These are phyloP conservation scores for Chromobotia macracanthus DNA, from an alignment of 2,797 vertebrate genomes.

Conservation along the genomic window DNA sequence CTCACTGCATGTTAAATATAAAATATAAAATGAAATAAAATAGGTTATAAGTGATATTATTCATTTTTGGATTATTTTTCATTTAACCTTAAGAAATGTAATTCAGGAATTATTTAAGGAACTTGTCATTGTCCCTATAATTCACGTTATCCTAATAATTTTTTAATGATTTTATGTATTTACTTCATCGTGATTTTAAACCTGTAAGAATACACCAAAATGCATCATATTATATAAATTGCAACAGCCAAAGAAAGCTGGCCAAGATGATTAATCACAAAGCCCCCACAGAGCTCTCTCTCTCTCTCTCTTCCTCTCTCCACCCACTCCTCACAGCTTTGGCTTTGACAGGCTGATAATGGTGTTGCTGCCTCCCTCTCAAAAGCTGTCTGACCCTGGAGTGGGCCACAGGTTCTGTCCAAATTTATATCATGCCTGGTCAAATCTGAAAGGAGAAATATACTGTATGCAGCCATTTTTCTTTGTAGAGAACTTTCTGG, in stretches of 20 bases:
- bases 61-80: too few species aligned
- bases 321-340: slow-evolving; percentile 44
- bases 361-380: slow-evolving; percentile 52
- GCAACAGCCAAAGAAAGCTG: slow-evolving; percentile 18
- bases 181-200: not conserved
- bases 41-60: too few species aligned
- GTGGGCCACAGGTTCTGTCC: slow-evolving; percentile 60
- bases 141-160: too few species aligned
- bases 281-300: slow-evolving; percentile 30
- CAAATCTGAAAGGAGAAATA: slow-evolving; percentile 14
- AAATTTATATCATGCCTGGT: slow-evolving; percentile 57
- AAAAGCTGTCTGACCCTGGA: slow-evolving; percentile 50
- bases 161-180: not conserved
- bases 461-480: not conserved
- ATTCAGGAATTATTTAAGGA: too few species aligned
- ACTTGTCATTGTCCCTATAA: too few species aligned
- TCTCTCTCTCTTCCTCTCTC: slow-evolving; percentile 29
- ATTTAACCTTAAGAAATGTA: too few species aligned
- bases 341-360: slow-evolving; percentile 49
- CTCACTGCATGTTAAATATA: too few species aligned
- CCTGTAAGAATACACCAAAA: slow-evolving; percentile 18
- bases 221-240: slow-evolving; percentile 39
- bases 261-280: slow-evolving; percentile 52
- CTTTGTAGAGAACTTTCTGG: not conserved
- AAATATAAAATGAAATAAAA: too few species aligned